Percentiles rank a stretch among this genome's conserved stretches.
These are phyloP conservation scores for Drosophila bocki DNA, from an alignment of 1,140 invertebrate species.

Conservation along the genomic window DNA sequence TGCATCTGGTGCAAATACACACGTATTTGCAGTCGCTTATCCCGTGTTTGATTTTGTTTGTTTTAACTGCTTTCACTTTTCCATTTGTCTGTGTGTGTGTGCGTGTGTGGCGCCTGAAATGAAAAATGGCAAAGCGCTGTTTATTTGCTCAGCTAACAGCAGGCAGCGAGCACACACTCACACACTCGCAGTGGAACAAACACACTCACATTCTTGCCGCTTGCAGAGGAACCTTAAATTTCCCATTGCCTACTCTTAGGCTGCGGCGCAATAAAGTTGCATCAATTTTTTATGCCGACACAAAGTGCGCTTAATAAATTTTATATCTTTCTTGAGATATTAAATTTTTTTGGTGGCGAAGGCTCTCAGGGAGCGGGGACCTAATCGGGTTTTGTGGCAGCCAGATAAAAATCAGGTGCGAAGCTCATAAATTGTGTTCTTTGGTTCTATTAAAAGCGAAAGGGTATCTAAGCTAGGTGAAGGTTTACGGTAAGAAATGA, in stretches of 20 bases:
- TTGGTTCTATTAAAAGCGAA: neutral
- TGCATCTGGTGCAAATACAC: constrained; percentile 21
- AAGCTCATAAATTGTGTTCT: constrained; percentile 54
- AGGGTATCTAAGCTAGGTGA: constrained; percentile 4
- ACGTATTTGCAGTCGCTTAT: constrained; percentile 54
- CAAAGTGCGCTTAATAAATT: constrained; percentile 61
- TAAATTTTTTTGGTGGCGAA: constrained; percentile 34
- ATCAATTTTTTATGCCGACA: constrained; percentile 40
- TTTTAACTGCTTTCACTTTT: constrained; percentile 78
- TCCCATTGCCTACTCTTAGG: constrained; percentile 35
- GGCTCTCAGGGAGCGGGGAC: neutral
- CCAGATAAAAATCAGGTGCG: constrained; percentile 21
- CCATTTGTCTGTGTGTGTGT: constrained; percentile 50
- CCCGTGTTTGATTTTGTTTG: constrained; percentile 75
- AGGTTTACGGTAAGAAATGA: too few species aligned
- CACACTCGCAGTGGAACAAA: neutral
- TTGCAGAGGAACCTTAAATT: constrained; percentile 31
- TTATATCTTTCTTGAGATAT: constrained; percentile 70
- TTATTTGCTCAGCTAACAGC: constrained; percentile 74
- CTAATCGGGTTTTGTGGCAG: constrained; percentile 16
- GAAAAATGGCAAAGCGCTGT: constrained; percentile 75
- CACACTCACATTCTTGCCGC: neutral
- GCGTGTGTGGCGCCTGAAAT: constrained; percentile 43
- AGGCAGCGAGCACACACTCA: constrained; percentile 13
- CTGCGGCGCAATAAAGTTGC: constrained; percentile 53